Percentiles rank a stretch among this genome's conserved stretches.
These are phyloP conservation scores for Sitta carolinensis DNA, from an alignment of 2,797 vertebrate genomes.

Conservation along the genomic window DNA sequence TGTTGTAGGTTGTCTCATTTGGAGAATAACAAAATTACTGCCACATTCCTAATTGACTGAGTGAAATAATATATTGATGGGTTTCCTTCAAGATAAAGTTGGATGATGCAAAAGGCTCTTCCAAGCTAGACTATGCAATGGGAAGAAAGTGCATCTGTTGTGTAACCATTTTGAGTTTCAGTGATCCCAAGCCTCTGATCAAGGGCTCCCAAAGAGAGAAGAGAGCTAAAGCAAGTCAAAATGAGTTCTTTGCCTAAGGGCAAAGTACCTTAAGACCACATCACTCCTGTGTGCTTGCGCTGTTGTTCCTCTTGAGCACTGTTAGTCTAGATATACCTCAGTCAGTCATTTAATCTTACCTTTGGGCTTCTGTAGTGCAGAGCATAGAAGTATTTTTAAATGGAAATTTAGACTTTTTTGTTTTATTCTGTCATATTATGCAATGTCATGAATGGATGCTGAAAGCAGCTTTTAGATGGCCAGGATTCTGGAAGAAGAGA, in stretches of 20 bases:
- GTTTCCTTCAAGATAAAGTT: background rate
- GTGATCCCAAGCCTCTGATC: background rate
- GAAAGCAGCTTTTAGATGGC: background rate
- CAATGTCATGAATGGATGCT: background rate
- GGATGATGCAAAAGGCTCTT: background rate
- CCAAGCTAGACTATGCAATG: background rate
- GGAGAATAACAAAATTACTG: background rate
- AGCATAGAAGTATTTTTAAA: background rate
- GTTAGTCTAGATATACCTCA: background rate
- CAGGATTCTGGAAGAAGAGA: background rate
- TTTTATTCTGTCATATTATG: background rate
- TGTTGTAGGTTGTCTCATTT: background rate
- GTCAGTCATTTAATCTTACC: background rate
- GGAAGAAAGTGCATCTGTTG: background rate
- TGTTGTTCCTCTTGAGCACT: background rate
- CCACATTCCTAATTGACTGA: background rate
- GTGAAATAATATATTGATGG: background rate
- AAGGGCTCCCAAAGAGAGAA: background rate
- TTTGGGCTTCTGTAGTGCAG: background rate
- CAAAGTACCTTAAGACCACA: fast-evolving
- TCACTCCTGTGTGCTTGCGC: background rate
- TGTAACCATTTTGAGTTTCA: background rate
- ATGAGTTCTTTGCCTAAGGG: background rate
- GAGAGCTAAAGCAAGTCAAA: background rate
- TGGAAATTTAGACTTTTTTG: background rate